Evolutionary conservation across 2,797 vertebrate species (phyloP), one percentile per base, ranked within the genome.

Genomic region (Pantherophis alleghaniensis): DNA sequence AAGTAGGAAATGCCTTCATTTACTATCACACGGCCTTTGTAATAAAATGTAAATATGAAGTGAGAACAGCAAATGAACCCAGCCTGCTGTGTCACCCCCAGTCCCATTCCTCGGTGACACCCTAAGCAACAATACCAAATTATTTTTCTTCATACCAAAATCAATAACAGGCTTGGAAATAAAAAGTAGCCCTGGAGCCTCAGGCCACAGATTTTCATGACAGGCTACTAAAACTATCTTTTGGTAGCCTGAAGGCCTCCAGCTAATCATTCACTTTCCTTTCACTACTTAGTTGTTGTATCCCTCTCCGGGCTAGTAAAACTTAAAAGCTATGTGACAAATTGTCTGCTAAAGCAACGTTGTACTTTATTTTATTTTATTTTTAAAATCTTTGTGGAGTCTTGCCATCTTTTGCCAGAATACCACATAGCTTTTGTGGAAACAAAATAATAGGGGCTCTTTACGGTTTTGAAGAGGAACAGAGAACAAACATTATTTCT

Each of bases 111-210:
- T 92, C 96, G 88, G 63, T 96, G 96, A 97, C 97, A 98, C 97
- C 97, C 95, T 96, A 96, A 98, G 97, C 97, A 97, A 97, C 97
- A 97, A 96, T 96, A 97, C 97, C 97, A 96, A 97, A 97, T 97
- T 96, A 97, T 98, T 97, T 93, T 97, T 97, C 97, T 97, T 98
- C 97, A 97, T 97, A 95, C 94, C 95, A 96, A 97, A 97, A 98
- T 98, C 98, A 98, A 97, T 98, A 98, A 96, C 95, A 93, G 96
- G 94, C 97, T 97, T 97, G 96, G 96, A 97, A 97, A 97, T 97
- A 97, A 97, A 96, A 97, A 96, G 96, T 96, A 95, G 60, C 95
- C 96, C 94, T n/a, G 1, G 79, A 94, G 97, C 98, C 97, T 95
- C 95, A 95, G 98, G 98, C 97, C 97, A 95, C 96, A 96, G 96